These are phyloP conservation scores for Triplophysa rosa DNA, from an alignment of 2,113 vertebrate species.

Conservation along the genomic window DNA sequence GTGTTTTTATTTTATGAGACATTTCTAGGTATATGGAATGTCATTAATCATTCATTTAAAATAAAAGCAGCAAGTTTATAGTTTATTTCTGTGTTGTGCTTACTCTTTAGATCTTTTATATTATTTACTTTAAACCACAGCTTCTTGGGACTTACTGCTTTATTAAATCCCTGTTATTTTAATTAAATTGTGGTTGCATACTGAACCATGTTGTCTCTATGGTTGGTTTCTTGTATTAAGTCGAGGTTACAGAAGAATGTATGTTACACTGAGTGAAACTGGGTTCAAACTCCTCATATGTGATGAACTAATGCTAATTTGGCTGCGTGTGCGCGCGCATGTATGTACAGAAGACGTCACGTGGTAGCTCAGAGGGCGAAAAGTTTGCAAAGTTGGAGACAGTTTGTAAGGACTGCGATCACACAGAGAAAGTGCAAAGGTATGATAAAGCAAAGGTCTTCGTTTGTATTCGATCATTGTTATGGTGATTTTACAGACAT, in stretches of 20 bases:
- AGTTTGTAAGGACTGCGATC: not conserved
- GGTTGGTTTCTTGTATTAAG: too few species aligned
- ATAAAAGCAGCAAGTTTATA: too few species aligned
- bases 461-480: not conserved
- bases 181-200: not conserved
- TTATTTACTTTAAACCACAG: too few species aligned
- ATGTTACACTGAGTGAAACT: too few species aligned
- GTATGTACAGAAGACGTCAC: not conserved
- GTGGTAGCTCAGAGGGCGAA: not conserved
- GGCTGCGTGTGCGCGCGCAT: not conserved
- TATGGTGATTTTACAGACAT: rapidly evolving
- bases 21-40: too few species aligned
- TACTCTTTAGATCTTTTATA: too few species aligned
- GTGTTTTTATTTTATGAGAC: too few species aligned
- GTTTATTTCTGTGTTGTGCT: too few species aligned
- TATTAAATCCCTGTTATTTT: conserved; percentile 7
- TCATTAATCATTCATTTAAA: too few species aligned
- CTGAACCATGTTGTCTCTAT: not conserved
- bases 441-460: not conserved
- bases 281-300: not conserved
- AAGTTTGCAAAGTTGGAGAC: not conserved
- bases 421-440: not conserved
- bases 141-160: not conserved
- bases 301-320: not conserved
- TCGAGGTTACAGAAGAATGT: too few species aligned